Evolutionary conservation across 2,888 invertebrate genomes (phyloP).

Genomic region (Serripes groenlandicus): DNA sequence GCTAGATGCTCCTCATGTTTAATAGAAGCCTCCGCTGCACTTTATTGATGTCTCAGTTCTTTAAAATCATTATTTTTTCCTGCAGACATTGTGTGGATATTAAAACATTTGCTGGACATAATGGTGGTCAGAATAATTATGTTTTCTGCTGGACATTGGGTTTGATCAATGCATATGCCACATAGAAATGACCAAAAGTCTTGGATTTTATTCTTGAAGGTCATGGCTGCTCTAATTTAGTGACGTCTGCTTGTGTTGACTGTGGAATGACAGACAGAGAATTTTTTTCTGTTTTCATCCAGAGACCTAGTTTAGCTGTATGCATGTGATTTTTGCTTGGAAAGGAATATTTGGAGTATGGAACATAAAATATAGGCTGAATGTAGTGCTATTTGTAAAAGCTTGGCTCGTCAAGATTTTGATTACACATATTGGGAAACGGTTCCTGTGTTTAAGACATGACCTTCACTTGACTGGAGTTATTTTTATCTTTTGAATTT

Average conservation of each 20-base stretch:
- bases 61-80: constrained; percentile 60
- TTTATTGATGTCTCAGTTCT: constrained; percentile 63
- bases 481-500: constrained; percentile 9
- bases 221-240: constrained; percentile 55
- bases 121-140: neutral
- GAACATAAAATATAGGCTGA: neutral
- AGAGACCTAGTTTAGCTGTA: no score
- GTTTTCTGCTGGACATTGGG: neutral
- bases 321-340: no score
- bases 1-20: constrained; percentile 55
- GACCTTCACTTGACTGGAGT: constrained; percentile 23
- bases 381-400: neutral
- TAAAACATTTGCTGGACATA: neutral
- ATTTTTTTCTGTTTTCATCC: neutral
- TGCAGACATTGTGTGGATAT: constrained; percentile 33
- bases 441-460: neutral
- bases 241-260: constrained; percentile 49
- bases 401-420: neutral
- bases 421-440: constrained; percentile 22
- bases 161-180: constrained; percentile 33
- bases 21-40: constrained; percentile 54
- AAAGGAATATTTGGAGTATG: no score
- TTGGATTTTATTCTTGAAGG: constrained; percentile 62
- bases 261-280: constrained; percentile 32
- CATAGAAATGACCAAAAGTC: constrained; percentile 28